These are phyloP conservation scores for Aricia agestis DNA, from an alignment of 1,140 invertebrate species.

Conservation along the genomic window DNA sequence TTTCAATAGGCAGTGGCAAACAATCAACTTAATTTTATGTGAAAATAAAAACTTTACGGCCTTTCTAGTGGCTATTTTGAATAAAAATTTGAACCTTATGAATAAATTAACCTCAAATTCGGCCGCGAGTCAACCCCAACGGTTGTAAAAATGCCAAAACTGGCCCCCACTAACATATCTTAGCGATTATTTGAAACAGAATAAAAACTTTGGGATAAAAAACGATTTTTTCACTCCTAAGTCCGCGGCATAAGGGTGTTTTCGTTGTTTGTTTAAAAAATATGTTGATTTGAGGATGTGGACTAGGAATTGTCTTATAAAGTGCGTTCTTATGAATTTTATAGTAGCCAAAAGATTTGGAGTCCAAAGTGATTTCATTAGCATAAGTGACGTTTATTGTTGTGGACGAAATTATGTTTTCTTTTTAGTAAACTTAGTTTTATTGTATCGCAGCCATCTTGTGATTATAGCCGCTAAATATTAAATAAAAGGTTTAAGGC, in stretches of 20 bases:
- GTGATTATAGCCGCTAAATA: too few relatives aligned
- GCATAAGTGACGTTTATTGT: constrained; percentile 18
- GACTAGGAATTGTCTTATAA: constrained; percentile 70
- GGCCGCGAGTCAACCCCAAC: constrained; percentile 40
- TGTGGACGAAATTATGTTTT: constrained; percentile 8
- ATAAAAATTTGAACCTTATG: constrained; percentile 26
- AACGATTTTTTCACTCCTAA: neutral
- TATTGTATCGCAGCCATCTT: too few relatives aligned
- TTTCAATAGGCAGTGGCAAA: neutral
- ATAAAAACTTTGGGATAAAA: constrained; percentile 16
- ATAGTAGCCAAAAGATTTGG: constrained; percentile 8
- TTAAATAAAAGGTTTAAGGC: too few relatives aligned
- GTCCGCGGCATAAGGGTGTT: neutral
- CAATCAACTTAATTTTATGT: neutral
- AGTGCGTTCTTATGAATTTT: constrained; percentile 31
- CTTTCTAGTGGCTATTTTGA: constrained; percentile 11
- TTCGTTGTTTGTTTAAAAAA: constrained; percentile 32
- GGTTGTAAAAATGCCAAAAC: constrained; percentile 57
- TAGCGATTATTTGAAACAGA: constrained; percentile 50
- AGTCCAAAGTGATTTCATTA: constrained; percentile 17
- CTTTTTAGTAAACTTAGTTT: neutral
- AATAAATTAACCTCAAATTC: constrained; percentile 32
- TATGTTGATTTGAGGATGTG: constrained; percentile 71
- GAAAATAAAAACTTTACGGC: neutral
- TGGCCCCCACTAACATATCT: constrained; percentile 44